Conservation (phyloP, 1,140 invertebrate species). For the Orussus abietinus region DNA sequence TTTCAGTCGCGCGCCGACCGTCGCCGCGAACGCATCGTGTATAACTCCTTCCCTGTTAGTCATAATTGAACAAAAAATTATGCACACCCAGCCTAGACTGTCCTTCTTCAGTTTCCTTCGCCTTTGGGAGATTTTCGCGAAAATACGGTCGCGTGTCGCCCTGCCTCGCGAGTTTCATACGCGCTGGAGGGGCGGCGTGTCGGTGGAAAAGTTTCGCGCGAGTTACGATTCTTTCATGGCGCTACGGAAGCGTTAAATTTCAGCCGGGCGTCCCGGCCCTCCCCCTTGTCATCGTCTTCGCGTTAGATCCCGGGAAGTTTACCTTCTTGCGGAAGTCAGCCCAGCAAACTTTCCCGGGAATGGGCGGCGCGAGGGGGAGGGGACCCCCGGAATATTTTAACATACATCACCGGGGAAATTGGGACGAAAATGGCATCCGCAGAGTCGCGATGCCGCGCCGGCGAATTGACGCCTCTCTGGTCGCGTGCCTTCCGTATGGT, state of each 20-base stretch:
- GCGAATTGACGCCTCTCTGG: too few species aligned
- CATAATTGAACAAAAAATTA: too few species aligned
- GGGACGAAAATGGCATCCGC: conserved; percentile 17
- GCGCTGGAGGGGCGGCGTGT: too few species aligned
- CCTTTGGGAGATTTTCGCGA: conserved; percentile 1
- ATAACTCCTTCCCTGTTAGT: too few species aligned
- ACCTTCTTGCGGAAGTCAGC: conserved; percentile 18
- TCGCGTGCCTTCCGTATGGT: too few species aligned
- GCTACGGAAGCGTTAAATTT: conserved; percentile 28
- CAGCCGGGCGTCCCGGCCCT: conserved; percentile 11
- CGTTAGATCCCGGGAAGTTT: conserved; percentile 32
- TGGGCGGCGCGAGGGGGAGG: neutral
- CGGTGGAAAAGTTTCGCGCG: too few species aligned
- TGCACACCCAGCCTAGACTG: too few species aligned
- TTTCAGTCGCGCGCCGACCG: too few species aligned
- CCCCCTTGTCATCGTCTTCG: conserved; percentile 28
- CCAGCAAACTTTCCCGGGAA: conserved; percentile 8
- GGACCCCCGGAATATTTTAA: conserved; percentile 36
- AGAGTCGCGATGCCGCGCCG: too few species aligned
- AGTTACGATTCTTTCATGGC: conserved; percentile 37
- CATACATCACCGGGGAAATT: conserved; percentile 31
- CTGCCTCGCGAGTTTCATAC: conserved; percentile 3
- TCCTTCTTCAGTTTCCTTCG: conserved; percentile 6
- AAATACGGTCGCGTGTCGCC: neutral
- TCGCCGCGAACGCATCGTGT: too few species aligned